Evolutionary conservation across 2,113 vertebrate species (phyloP).

Genomic region (Ranitomeya imitator): DNA sequence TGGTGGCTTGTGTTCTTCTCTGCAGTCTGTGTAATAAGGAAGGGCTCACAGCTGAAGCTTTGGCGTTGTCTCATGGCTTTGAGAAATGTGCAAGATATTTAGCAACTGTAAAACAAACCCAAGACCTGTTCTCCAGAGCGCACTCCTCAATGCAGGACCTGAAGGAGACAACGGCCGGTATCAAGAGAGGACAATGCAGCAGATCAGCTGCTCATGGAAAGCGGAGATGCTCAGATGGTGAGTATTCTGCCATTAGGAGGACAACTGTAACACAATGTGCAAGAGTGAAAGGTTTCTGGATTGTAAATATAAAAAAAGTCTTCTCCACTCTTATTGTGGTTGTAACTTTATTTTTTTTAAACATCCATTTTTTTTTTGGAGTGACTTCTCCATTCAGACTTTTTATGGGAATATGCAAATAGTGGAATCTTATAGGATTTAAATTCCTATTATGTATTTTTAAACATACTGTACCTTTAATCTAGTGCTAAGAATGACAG

Average conservation of each 20-base stretch:
- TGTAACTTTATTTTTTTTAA: no score
- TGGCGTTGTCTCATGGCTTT: slow-evolving; percentile 74
- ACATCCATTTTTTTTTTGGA: no score
- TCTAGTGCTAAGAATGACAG: no score
- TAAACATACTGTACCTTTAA: no score
- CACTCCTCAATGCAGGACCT: background rate
- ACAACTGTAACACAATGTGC: no score
- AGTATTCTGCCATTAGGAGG: background rate
- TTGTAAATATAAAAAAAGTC: no score
- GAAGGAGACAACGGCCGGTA: slow-evolving; percentile 45
- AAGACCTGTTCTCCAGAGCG: slow-evolving; percentile 60
- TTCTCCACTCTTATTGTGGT: no score
- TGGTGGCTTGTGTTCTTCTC: background rate
- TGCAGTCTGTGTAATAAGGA: slow-evolving; percentile 75
- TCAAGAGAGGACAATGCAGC: slow-evolving; percentile 61
- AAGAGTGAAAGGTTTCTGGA: no score
- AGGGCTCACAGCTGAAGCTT: slow-evolving; percentile 78
- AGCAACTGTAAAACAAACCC: slow-evolving; percentile 66
- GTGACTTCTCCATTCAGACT: no score
- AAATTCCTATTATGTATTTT: no score
- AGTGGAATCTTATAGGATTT: no score
- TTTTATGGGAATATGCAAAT: no score
- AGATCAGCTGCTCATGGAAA: slow-evolving; percentile 62
- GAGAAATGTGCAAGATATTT: slow-evolving; percentile 76
- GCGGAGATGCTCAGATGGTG: slow-evolving; percentile 60